Evolutionary conservation across 2,888 invertebrate species (phyloP).

Genomic region (Eretmocerus hayati): DNA sequence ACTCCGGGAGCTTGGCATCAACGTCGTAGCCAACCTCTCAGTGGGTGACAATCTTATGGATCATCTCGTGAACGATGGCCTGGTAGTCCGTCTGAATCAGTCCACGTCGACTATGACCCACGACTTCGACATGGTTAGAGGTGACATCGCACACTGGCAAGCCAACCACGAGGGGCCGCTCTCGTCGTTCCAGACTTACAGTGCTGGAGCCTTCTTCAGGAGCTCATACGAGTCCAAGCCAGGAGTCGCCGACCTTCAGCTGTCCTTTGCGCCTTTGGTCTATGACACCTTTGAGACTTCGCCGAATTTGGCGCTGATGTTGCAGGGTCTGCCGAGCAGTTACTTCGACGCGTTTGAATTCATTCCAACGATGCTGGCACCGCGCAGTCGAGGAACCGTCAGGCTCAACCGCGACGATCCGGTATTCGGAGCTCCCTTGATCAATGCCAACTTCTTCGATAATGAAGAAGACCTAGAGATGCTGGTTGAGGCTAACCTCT

Average conservation of each 20-base stretch:
- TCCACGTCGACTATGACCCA: neutral
- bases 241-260: conserved; percentile 68
- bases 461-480: neutral
- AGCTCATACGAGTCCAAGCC: neutral
- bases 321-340: conserved; percentile 38
- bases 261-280: conserved; percentile 70
- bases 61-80: conserved; percentile 55
- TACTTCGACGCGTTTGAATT: conserved; percentile 42
- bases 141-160: conserved; percentile 1
- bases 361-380: neutral
- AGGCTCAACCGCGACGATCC: neutral
- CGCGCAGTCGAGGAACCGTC: neutral
- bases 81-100: neutral
- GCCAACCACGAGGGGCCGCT: neutral
- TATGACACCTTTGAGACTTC: neutral
- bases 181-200: neutral
- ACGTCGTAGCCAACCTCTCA: conserved; percentile 59
- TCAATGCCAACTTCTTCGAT: neutral
- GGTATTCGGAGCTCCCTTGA: neutral
- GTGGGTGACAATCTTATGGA: conserved; percentile 79
- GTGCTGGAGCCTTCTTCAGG: neutral
- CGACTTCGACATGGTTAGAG: neutral
- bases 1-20: conserved; percentile 54
- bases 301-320: neutral
- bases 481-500: neutral